Evolutionary conservation across 2,797 vertebrate species (phyloP).

Genomic region (Spinus pinus): DNA sequence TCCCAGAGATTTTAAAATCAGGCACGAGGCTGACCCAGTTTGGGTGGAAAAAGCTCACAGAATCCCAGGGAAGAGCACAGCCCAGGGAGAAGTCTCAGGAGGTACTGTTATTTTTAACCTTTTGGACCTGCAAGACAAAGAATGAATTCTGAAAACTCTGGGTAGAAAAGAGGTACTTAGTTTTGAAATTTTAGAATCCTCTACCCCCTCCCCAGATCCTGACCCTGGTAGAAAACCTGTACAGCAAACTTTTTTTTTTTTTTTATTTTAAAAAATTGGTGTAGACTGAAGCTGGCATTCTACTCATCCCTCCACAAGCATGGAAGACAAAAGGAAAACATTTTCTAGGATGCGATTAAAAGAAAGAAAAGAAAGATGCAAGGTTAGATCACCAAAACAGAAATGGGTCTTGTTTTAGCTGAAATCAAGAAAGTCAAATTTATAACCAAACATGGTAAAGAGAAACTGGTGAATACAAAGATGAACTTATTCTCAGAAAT

Average conservation of each 20-base stretch:
- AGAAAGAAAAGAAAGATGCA: neutral
- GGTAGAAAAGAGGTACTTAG: conserved; percentile 25
- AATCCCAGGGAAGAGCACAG: conserved; percentile 58
- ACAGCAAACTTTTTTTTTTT: conserved; percentile 9
- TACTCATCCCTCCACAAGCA: neutral
- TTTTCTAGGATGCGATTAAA: neutral
- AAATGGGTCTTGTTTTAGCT: neutral
- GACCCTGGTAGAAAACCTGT: conserved; percentile 12
- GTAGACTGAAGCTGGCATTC: neutral
- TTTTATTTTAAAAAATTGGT: neutral
- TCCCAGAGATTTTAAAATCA: conserved; percentile 73
- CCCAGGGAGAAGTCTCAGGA: conserved; percentile 60
- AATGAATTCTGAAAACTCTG: conserved; percentile 63
- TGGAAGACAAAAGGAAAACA: neutral
- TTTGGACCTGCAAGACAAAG: conserved; percentile 49
- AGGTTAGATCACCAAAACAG: neutral
- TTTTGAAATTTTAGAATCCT: conserved; percentile 26
- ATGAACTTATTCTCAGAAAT: neutral
- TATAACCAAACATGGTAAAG: neutral
- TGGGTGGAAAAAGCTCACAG: conserved; percentile 59
- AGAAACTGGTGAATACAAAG: neutral
- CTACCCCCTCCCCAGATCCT: neutral
- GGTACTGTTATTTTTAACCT: conserved; percentile 72
- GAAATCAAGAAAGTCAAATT: neutral
- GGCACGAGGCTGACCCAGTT: conserved; percentile 60